phyloP scores from a whole-genome alignment of 2,113 vertebrate species.

The Apteryx mantelli region DNA sequence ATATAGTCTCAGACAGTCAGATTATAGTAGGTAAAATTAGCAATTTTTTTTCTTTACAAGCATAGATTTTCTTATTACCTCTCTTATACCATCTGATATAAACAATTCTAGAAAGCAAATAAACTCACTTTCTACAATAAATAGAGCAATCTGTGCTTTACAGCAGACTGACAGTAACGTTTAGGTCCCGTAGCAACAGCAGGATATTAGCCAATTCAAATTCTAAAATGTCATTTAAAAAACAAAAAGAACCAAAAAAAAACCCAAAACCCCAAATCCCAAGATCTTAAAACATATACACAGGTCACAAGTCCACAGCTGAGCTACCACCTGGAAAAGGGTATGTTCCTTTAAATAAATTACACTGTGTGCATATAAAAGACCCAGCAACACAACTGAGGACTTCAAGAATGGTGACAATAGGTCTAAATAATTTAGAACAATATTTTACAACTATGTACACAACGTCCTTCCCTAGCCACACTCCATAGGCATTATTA shows the following conservation, averaged over 20 bases:
- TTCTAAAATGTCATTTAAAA: conserved; percentile 76
- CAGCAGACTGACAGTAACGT: conserved; percentile 79
- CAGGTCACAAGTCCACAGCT: conserved; percentile 82
- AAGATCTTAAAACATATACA: conserved; percentile 76
- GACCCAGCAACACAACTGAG: conserved; percentile 82
- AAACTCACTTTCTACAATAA: conserved; percentile 92
- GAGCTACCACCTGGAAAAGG: conserved; percentile 73
- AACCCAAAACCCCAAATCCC: conserved; percentile 45
- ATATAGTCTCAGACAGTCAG: conserved; percentile 90
- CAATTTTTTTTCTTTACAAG: conserved; percentile 89
- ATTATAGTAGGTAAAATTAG: conserved; percentile 93
- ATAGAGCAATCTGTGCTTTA: conserved; percentile 88
- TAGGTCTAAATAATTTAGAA: conserved; percentile 85
- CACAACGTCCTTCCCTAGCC: conserved; percentile 75
- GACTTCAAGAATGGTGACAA: conserved; percentile 81
- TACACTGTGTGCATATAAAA: conserved; percentile 88
- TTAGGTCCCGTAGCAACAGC: conserved; percentile 76
- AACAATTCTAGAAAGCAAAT: conserved; percentile 89
- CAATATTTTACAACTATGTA: conserved; percentile 86
- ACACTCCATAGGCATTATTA: conserved; percentile 47
- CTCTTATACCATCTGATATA: conserved; percentile 89
- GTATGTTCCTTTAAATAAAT: conserved; percentile 85
- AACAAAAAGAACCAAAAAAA: conserved; percentile 37
- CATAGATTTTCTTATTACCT: conserved; percentile 86
- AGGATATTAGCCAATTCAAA: conserved; percentile 72